Conservation (phyloP, 2,888 invertebrate genomes). For the Oscheius onirici region DNA sequence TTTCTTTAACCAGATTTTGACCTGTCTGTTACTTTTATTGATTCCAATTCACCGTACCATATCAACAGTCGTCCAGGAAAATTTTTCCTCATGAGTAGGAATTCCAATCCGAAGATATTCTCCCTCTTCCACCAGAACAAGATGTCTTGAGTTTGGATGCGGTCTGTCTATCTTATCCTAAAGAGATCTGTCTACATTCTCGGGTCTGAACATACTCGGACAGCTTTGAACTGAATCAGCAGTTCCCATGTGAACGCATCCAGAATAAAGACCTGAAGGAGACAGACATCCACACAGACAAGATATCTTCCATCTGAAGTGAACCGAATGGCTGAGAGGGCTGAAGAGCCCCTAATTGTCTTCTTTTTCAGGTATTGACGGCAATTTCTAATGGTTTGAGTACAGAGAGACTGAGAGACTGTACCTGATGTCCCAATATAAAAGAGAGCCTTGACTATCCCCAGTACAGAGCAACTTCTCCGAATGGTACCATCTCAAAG, state of each 20-base stretch:
- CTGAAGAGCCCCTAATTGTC: not conserved
- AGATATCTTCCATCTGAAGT: constrained; percentile 17
- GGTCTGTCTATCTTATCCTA: constrained; percentile 5
- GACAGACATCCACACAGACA: constrained; percentile 1
- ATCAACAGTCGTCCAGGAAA: constrained; percentile 14
- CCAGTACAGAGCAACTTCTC: constrained; percentile 1
- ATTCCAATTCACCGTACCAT: no score
- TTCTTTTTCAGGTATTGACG: not conserved
- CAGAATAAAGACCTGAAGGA: not conserved
- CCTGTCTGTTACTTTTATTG: no score
- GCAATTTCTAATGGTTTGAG: not conserved
- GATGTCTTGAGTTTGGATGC: constrained; percentile 8
- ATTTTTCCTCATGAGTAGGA: not conserved
- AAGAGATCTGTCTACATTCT: not conserved
- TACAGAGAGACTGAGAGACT: not conserved
- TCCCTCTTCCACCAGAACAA: constrained; percentile 16
- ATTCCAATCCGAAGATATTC: constrained; percentile 7
- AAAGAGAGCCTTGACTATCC: not conserved
- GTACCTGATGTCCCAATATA: constrained; percentile 25
- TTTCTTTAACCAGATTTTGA: no score
- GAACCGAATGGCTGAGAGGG: constrained; percentile 5
- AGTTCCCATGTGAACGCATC: not conserved
- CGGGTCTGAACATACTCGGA: not conserved
- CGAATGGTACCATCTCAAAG: constrained; percentile 18
- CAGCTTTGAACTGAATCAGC: not conserved